These are phyloP conservation scores for Octodonta nipae DNA, from an alignment of 2,888 invertebrate species.

Conservation along the genomic window DNA sequence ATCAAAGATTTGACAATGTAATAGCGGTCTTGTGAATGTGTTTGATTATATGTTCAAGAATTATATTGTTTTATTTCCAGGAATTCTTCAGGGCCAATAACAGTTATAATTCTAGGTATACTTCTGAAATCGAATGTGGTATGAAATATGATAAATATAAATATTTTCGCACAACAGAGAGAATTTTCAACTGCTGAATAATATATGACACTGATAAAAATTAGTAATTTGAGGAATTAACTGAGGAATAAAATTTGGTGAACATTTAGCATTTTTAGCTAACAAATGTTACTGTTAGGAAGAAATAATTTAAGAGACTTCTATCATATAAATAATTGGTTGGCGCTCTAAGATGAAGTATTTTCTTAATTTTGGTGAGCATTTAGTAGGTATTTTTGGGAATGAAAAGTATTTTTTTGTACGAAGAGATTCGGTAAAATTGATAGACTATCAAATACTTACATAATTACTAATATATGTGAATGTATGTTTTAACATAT, in stretches of 20 bases:
- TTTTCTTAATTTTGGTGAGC: slow-evolving; percentile 5
- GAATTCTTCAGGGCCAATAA: slow-evolving; percentile 1
- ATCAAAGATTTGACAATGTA: no score
- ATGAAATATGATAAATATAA: slow-evolving; percentile 1
- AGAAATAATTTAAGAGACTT: slow-evolving; percentile 2
- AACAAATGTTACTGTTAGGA: not conserved
- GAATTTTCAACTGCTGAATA: slow-evolving; percentile 3
- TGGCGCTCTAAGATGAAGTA: not conserved
- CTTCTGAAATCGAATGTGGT: slow-evolving; percentile 1
- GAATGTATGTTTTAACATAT: no score
- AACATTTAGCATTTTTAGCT: slow-evolving; percentile 4
- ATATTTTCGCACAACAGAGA: not conserved
- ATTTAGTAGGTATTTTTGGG: slow-evolving; percentile 6
- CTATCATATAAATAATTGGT: slow-evolving; percentile 1
- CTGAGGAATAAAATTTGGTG: not conserved
- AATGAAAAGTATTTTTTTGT: slow-evolving; percentile 5
- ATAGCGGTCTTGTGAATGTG: slow-evolving; percentile 1
- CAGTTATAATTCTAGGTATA: slow-evolving; percentile 1
- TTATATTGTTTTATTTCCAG: slow-evolving; percentile 1
- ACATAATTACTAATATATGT: no score
- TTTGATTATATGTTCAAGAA: not conserved
- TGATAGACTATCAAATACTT: no score
- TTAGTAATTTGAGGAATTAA: not conserved
- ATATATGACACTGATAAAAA: slow-evolving; percentile 4
- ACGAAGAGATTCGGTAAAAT: slow-evolving; percentile 3